Evolutionary conservation across 1,140 invertebrate species (phyloP).

Genomic region (Orchestia grillus): DNA sequence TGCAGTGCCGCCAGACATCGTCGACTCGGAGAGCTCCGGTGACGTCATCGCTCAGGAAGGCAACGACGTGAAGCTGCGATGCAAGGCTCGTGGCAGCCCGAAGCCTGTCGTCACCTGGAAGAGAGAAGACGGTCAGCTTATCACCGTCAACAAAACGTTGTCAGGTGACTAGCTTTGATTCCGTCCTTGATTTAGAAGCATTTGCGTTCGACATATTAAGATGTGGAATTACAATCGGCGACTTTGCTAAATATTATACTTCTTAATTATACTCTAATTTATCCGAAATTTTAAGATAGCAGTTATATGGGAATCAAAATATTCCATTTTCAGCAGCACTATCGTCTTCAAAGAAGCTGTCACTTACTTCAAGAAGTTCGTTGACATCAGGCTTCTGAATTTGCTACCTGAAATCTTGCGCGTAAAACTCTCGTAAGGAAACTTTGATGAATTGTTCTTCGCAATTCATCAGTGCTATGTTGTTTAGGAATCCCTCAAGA

Average conservation of each 20-base stretch:
- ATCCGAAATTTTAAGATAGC: too few species aligned
- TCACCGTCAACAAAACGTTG: conserved; percentile 72
- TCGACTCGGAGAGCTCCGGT: conserved; percentile 67
- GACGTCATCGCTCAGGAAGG: conserved; percentile 69
- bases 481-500: too few species aligned
- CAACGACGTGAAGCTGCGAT: conserved; percentile 70
- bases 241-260: too few species aligned
- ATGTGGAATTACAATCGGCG: too few species aligned
- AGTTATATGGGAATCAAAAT: too few species aligned
- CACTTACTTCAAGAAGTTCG: background rate
- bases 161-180: conserved; percentile 56
- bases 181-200: too few species aligned
- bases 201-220: too few species aligned
- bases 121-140: conserved; percentile 70
- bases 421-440: background rate
- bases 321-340: background rate
- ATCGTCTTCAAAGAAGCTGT: background rate
- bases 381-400: background rate
- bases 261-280: too few species aligned
- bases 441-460: background rate
- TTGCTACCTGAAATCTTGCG: background rate
- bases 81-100: conserved; percentile 73
- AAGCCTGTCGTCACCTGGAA: conserved; percentile 73
- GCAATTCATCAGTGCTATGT: background rate
- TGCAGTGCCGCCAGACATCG: conserved; percentile 71